Evolutionary conservation across 1,140 invertebrate species (phyloP).

Genomic region (Orius insidiosus): DNA sequence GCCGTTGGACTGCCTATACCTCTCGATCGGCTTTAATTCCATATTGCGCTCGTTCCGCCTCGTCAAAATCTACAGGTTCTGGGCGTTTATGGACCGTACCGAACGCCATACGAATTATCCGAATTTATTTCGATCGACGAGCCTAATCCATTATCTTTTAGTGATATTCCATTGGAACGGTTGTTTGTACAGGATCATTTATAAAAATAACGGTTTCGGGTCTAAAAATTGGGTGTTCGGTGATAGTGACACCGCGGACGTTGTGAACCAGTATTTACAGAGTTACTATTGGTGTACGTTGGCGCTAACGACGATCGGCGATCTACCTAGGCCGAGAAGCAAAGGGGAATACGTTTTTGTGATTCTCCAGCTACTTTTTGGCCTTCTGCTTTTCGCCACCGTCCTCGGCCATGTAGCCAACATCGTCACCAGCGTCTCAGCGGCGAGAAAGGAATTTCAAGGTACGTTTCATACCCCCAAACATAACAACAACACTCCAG

Average conservation of each 20-base stretch:
- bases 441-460: constrained; percentile 88
- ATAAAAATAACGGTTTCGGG: constrained; percentile 85
- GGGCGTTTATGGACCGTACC: constrained; percentile 95
- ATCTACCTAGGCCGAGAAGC: constrained; percentile 58
- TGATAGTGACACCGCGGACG: constrained; percentile 64
- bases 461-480: constrained; percentile 40
- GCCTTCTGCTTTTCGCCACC: constrained; percentile 77
- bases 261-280: constrained; percentile 87
- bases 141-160: constrained; percentile 88
- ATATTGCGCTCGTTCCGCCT: constrained; percentile 90
- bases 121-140: constrained; percentile 83
- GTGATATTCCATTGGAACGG: constrained; percentile 99
- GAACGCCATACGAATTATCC: constrained; percentile 98
- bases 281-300: constrained; percentile 97
- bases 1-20: constrained; percentile 93
- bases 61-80: constrained; percentile 93
- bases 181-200: constrained; percentile 90
- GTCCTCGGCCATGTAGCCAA: constrained; percentile 88
- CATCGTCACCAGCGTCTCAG: constrained; percentile 87
- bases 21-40: constrained; percentile 96
- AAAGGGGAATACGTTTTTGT: constrained; percentile 84
- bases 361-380: constrained; percentile 75
- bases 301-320: constrained; percentile 78
- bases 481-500: no score
- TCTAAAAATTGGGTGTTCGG: constrained; percentile 79